phyloP scores from a whole-genome alignment of 2,888 invertebrate species.

The Mechanitis mazaeus region DNA sequence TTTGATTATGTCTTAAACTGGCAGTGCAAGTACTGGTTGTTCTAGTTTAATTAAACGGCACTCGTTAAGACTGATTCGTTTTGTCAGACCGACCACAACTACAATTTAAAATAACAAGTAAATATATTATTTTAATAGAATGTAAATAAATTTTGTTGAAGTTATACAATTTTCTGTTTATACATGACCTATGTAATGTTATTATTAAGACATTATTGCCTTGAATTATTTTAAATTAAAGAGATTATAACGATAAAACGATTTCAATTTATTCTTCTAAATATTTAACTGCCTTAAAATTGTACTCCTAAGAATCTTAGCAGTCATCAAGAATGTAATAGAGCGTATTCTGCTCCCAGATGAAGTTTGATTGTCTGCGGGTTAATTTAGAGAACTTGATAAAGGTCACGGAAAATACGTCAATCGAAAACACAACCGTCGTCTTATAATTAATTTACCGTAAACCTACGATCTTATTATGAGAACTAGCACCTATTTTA shows the following conservation, averaged over 20 bases:
- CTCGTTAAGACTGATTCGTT: too few species aligned
- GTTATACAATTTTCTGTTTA: too few species aligned
- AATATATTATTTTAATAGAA: too few species aligned
- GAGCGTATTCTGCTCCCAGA: background rate
- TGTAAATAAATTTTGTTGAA: too few species aligned
- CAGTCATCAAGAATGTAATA: constrained; percentile 3
- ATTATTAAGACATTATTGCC: too few species aligned
- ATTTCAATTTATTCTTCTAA: background rate
- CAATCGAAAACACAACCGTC: constrained; percentile 24
- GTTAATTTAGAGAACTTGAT: constrained; percentile 28
- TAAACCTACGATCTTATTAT: background rate
- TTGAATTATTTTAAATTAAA: too few species aligned
- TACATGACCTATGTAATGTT: too few species aligned
- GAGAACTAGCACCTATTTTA: background rate
- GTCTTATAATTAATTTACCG: constrained; percentile 16
- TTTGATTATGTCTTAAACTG: too few species aligned
- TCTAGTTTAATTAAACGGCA: too few species aligned
- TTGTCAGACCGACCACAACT: too few species aligned
- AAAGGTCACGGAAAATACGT: constrained; percentile 17
- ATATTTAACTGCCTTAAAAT: background rate
- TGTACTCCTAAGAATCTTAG: background rate
- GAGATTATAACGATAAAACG: background rate
- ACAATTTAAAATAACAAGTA: too few species aligned
- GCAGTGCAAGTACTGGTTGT: too few species aligned
- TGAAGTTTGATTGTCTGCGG: constrained; percentile 28